Base-by-base conservation (phyloP, 2,797 vertebrate genomes). In the Channa striata region DNA sequence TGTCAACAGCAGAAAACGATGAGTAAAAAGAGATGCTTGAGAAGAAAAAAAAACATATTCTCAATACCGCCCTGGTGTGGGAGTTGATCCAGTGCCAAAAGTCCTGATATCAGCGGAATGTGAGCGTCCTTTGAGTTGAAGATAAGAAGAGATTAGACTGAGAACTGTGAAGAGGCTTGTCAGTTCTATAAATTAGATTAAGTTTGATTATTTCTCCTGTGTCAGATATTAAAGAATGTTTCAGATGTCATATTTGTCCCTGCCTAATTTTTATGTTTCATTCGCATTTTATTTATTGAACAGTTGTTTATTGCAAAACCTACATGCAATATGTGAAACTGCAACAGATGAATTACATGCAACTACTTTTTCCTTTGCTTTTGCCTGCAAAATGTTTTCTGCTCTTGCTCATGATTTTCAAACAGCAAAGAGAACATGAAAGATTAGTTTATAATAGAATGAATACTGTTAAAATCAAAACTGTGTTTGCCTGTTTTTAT, bases 201-300 rank as follows among this genome's bases (percentile, higher is more conserved):
- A 8, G n/a, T 65, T 57, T 54, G 0, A 25, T 42, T 58, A 2
- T 17, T 72, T 54, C 23, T 5, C 30, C 7, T 17, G 36, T 58
- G 70, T 63, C n/a, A 17, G 30, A 68, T 19, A 54, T 48, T 11
- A 39, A 62, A 60, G 36, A 54, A 65, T 63, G 72, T 59, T 11
- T 11, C 11, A 62, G 51, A 53, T 72, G 59, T 17, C 53, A 0
- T 40, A 5, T 68, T 54, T 61, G 56, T 59, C 40, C 34, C 40
- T n/a, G 25, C 46, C 23, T 67, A 25, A 6, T 73, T 75, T 75
- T 11, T 23, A 44, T 82, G 72, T 86, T 73, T 67, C 56, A 68
- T 63, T 73, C 72, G 17, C 30, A 47, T 58, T 78, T 59, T 72
- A 87, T 87, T 87, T 86, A 86, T 86, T 66, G 25, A 68, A 72